Percentiles rank a stretch among this genome's conserved stretches.
Evolutionary conservation across 2,797 vertebrate species (phyloP).

Genomic region (Loris lydekkerianus): DNA sequence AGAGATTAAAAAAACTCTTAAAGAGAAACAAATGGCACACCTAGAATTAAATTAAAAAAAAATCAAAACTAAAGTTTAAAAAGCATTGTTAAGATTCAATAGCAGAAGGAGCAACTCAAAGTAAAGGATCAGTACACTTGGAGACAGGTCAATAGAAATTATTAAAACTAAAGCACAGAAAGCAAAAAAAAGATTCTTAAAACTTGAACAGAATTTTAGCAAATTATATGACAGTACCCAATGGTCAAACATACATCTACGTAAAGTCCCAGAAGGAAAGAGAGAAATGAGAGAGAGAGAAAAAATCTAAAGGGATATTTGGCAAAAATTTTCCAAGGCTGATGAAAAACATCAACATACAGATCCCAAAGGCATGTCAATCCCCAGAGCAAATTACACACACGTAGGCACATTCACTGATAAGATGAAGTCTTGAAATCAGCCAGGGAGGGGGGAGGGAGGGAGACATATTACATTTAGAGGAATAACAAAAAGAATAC

Average conservation of each 20-base stretch:
- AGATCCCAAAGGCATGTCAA: conserved; percentile 16
- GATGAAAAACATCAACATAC: background rate
- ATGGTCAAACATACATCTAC: background rate
- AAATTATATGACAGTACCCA: background rate
- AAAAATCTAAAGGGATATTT: background rate
- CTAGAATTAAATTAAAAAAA: background rate
- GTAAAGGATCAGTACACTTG: background rate
- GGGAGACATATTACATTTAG: background rate
- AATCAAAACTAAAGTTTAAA: background rate
- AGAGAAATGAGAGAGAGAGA: background rate
- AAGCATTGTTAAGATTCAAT: background rate
- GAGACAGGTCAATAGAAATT: background rate
- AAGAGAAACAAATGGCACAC: background rate
- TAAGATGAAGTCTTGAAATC: conserved; percentile 15
- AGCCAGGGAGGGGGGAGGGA: background rate
- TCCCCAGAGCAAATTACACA: background rate
- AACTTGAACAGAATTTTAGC: background rate
- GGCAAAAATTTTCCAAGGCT: background rate
- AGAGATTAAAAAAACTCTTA: background rate
- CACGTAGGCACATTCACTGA: background rate
- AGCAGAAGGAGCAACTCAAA: background rate
- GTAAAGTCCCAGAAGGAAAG: background rate
- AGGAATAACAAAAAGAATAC: background rate
- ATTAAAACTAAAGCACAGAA: background rate
- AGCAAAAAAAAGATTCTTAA: background rate